These are phyloP conservation scores for Rhamphomyia laevipes DNA, from an alignment of 2,888 invertebrate species.

Conservation along the genomic window DNA sequence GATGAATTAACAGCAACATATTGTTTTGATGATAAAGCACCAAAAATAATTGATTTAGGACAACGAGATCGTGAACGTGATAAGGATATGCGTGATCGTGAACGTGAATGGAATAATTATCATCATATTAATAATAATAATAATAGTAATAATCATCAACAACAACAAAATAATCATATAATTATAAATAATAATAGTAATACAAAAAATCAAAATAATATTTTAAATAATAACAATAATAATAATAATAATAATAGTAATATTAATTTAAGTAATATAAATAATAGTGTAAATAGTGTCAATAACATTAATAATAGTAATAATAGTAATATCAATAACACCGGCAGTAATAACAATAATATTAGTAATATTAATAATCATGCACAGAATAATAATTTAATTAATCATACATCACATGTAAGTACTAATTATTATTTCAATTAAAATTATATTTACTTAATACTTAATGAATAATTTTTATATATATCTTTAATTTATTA, in stretches of 20 bases:
- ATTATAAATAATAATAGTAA: constrained; percentile 16
- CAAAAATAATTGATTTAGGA: constrained; percentile 44
- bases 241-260: constrained; percentile 8
- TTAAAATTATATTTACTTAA: too few species aligned
- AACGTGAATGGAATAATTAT: constrained; percentile 22
- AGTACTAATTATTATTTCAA: too few species aligned
- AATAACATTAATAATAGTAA: background rate
- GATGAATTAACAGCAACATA: constrained; percentile 41
- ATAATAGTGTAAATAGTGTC: background rate
- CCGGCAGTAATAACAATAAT: background rate
- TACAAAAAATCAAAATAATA: constrained; percentile 7
- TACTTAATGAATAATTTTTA: too few species aligned
- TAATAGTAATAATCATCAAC: constrained; percentile 6
- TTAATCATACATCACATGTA: constrained; percentile 19
- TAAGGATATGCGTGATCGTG: constrained; percentile 21
- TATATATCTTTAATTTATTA: too few species aligned
- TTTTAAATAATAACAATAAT: constrained; percentile 7
- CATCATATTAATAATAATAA: constrained; percentile 18
- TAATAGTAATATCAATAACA: background rate
- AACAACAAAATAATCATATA: constrained; percentile 14
- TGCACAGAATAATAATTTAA: background rate
- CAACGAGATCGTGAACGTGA: constrained; percentile 41
- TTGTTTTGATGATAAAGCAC: constrained; percentile 44
- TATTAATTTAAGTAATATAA: constrained; percentile 2
- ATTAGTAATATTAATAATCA: background rate